Evolutionary conservation across 2,888 invertebrate species (phyloP).

Genomic region (Caenorhabditis panamensis): DNA sequence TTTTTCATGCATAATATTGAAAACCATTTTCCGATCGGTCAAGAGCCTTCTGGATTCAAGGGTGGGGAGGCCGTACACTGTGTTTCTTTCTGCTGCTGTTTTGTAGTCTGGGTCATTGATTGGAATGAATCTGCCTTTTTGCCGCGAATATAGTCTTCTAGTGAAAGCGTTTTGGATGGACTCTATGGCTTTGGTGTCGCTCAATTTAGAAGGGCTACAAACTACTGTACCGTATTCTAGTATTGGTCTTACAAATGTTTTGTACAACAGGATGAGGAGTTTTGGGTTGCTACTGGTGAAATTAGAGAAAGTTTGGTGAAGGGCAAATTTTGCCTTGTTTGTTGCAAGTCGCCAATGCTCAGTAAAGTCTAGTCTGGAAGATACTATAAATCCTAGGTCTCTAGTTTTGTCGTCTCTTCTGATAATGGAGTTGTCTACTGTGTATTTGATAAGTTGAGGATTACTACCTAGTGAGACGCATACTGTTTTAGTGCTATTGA

Average conservation of each 20-base stretch:
- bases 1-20: no score
- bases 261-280: not conserved
- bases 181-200: no score
- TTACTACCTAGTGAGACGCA: conserved; percentile 12
- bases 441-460: not conserved
- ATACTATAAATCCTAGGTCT: conserved; percentile 23
- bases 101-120: no score
- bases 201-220: no score
- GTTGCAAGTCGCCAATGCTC: conserved; percentile 19
- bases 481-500: conserved; percentile 18
- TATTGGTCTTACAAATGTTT: conserved; percentile 12
- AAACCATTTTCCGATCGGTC: no score
- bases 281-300: not conserved
- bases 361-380: conserved; percentile 9
- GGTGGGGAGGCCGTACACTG: no score
- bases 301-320: not conserved
- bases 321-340: not conserved
- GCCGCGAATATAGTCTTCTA: no score
- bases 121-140: no score
- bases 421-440: not conserved
- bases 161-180: no score
- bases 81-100: no score
- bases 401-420: not conserved
- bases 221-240: conserved; percentile 18
- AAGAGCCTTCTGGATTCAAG: no score